Base-by-base conservation (phyloP, 2,888 invertebrate genomes). In the Clitarchus hookeri region DNA sequence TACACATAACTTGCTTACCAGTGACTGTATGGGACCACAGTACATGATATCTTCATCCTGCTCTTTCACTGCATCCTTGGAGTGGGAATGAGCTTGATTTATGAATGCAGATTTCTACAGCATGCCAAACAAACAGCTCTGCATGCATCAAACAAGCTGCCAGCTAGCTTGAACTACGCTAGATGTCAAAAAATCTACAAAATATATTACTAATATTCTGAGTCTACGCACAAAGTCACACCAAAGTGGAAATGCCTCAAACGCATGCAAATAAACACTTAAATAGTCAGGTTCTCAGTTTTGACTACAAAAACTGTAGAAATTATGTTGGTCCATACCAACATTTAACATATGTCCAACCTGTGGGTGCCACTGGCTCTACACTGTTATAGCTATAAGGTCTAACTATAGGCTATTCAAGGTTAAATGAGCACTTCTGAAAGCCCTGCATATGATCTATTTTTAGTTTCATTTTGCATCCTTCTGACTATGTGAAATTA, bases 31-130 rank as follows among this genome's bases (percentile, higher is more conserved):
- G 25, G 87, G 79, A 36, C 87, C 87, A 84, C 87, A 87, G 26
- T 86, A 84, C n/a, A 86, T 23, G 26, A 87, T 86, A 84, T 87
- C 87, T 36, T 86, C 85, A 84, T 87, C 87, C 78, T 86, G 84
- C 54, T 87, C 86, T 36, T 87, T 87, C 6, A 84, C 54, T 6
- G 23, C 26, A 12, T 85, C 87, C 80, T 86, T 87, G 25, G 87
- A 36, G 11, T 84, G 78, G 27, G 84, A 26, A 27, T 78, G 84
- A 54, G 78, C 83, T 44, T 86, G 87, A 83, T 84, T 86, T 44
- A 86, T 36, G 44, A 85, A 87, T 44, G 87, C 85, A 54, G 87
- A 86, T 80, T 87, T 87, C 87, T 87, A 83, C 65, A 79, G 65
- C 86, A 84, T 86, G 86, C 86, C 44, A 44, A 80, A 87, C 53